phyloP scores from a whole-genome alignment of 2,888 invertebrate species.

The Unio pictorum region DNA sequence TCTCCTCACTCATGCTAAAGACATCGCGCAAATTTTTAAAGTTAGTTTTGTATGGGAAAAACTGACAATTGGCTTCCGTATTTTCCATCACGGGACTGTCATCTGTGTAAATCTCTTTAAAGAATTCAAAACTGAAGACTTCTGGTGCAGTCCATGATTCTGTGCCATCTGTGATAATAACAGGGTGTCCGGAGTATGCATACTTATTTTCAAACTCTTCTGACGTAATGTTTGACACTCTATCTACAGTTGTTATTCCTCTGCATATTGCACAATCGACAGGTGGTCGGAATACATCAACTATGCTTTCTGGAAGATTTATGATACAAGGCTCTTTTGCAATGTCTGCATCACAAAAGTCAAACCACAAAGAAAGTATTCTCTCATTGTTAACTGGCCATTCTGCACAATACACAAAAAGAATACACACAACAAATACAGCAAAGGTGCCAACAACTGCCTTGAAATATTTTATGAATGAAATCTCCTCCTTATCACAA shows the following conservation, averaged over 20 bases:
- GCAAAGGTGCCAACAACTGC: slow-evolving; percentile 10
- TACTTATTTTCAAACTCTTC: slow-evolving; percentile 82
- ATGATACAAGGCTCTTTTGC: slow-evolving; percentile 54
- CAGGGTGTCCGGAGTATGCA: slow-evolving; percentile 85
- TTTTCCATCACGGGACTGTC: slow-evolving; percentile 69
- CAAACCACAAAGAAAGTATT: slow-evolving; percentile 40
- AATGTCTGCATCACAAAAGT: slow-evolving; percentile 29
- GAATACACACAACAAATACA: slow-evolving; percentile 12
- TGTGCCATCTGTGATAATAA: slow-evolving; percentile 88
- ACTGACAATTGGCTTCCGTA: slow-evolving; percentile 82
- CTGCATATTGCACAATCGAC: slow-evolving; percentile 86
- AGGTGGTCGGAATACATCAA: slow-evolving; percentile 80
- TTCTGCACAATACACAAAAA: slow-evolving; percentile 38
- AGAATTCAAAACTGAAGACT: slow-evolving; percentile 86
- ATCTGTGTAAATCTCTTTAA: slow-evolving; percentile 79
- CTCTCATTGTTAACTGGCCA: slow-evolving; percentile 47
- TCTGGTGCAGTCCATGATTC: slow-evolving; percentile 84
- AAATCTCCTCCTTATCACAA: slow-evolving; percentile 7
- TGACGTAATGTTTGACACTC: slow-evolving; percentile 79
- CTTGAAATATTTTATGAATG: slow-evolving; percentile 14
- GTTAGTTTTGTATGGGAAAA: slow-evolving; percentile 92
- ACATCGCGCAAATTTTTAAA: slow-evolving; percentile 85
- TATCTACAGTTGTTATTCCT: slow-evolving; percentile 78
- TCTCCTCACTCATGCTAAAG: slow-evolving; percentile 82
- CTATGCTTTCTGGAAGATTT: slow-evolving; percentile 35